Evolutionary conservation across 2,113 vertebrate species (phyloP), one percentile per base, ranked within the genome.

Genomic region (Pipa parva): DNA sequence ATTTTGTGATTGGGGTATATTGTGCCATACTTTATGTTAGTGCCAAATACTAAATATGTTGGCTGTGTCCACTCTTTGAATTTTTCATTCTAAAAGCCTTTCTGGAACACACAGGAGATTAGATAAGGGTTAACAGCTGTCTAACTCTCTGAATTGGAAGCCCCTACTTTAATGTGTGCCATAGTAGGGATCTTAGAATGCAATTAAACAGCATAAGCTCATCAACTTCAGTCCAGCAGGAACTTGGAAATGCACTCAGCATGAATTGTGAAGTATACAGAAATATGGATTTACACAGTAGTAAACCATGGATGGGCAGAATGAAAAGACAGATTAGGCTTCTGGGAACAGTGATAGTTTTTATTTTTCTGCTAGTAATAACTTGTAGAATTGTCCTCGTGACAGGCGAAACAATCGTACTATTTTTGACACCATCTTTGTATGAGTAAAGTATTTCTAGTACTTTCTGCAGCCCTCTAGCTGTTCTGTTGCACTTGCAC

Each of bases 1-100:
- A 31, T 25, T 26, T 24, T 21, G 18, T 27, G 22, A 21, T 9
- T 57, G 63, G 39, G 25, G 29, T 29, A n/a, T n/a, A 21, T 17
- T 48, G 48, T 25, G 29, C 42, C 55, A 42, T 29, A 33, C 26
- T 45, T 29, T 39, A 25, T 61, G 31, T 25, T 26, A 25, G 25
- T 70, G 66, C 66, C 58, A 70, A 54, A 13, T 33, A 51, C 20
- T 70, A 51, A 61, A 61, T 45, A 27, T 25, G 33, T 54, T 61
- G 48, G 57, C 48, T 45, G 10, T n/a, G 66, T 13, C 57, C 27
- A 52, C n/a, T 68, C 18, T 54, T 9, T 42, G n/a, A 52, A 69
- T 28, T 20, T 9, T 18, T n/a, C n/a, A n/a, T n/a, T 37, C 5
- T 69, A 37, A 69, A 69, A 61, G 58, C 33, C 36, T 69, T 61